Evolutionary conservation across 2,113 vertebrate genomes (phyloP).

Genomic region (Polyodon spathula): DNA sequence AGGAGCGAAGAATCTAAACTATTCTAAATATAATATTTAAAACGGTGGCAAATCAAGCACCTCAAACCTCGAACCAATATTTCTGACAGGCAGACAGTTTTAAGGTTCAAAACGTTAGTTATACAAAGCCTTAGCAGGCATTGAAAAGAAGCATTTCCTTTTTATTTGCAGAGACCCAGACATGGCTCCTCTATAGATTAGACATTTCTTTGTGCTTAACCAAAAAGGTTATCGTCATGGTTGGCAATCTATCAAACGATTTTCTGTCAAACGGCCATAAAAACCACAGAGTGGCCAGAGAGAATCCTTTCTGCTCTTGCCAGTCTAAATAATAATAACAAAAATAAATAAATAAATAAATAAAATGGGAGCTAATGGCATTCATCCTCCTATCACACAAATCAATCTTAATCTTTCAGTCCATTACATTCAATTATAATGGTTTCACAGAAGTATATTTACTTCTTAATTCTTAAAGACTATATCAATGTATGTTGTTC

Average conservation of each 20-base stretch:
- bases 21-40: not conserved
- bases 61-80: not conserved
- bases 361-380: too few relatives aligned
- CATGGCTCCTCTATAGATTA: not conserved
- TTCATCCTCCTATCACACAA: too few relatives aligned
- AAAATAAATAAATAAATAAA: too few relatives aligned
- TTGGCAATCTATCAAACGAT: constrained; percentile 11
- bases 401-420: too few relatives aligned
- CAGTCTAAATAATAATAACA: not conserved
- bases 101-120: not conserved
- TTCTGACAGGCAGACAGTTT: not conserved
- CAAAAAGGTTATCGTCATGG: constrained; percentile 1
- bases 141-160: constrained; percentile 1
- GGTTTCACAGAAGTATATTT: too few relatives aligned
- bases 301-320: not conserved
- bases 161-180: not conserved
- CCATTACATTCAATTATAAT: too few relatives aligned
- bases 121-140: not conserved
- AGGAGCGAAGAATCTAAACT: not conserved
- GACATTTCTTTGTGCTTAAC: constrained; percentile 3
- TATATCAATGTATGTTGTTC: too few relatives aligned
- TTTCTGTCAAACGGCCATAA: constrained; percentile 7
- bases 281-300: not conserved
- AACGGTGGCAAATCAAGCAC: not conserved
- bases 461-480: too few relatives aligned